Percentiles rank a stretch among this genome's conserved stretches.
Evolutionary conservation across 2,888 invertebrate species (phyloP).

Genomic region (Oligia strigilis): DNA sequence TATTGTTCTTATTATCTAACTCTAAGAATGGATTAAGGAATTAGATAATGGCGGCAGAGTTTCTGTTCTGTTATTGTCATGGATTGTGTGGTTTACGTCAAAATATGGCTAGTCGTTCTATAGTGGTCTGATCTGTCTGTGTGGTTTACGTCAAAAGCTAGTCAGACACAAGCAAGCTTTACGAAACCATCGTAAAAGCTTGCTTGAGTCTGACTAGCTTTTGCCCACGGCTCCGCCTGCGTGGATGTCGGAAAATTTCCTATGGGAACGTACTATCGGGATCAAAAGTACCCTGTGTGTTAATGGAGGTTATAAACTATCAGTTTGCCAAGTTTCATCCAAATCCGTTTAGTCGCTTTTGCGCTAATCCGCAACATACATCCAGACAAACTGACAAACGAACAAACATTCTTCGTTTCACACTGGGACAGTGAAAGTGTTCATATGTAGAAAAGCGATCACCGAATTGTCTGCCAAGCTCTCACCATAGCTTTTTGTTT

Average conservation of each 20-base stretch:
- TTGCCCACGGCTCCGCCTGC: not conserved
- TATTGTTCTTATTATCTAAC: slow-evolving; percentile 44
- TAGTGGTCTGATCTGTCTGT: too few species aligned
- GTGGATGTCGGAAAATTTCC: not conserved
- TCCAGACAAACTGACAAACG: not conserved
- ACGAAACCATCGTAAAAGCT: not conserved
- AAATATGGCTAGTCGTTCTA: not conserved
- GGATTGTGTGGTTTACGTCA: slow-evolving; percentile 18
- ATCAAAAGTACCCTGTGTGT: not conserved
- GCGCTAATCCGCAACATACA: not conserved
- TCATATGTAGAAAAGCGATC: not conserved
- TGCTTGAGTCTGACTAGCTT: not conserved
- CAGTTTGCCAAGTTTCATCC: not conserved
- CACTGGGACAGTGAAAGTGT: not conserved
- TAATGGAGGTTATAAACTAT: not conserved
- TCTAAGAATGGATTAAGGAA: slow-evolving; percentile 32
- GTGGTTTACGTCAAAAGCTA: not conserved
- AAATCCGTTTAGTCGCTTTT: not conserved
- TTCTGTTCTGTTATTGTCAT: slow-evolving; percentile 18
- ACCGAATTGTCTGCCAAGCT: not conserved
- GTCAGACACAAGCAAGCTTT: too few species aligned
- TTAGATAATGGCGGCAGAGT: slow-evolving; percentile 28
- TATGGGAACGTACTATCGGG: not conserved
- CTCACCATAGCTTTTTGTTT: not conserved
- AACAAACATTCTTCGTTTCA: not conserved